Evolutionary conservation across 2,797 vertebrate species (phyloP), one percentile per base, ranked within the genome.

Genomic region (Centroberyx gerrardi): DNA sequence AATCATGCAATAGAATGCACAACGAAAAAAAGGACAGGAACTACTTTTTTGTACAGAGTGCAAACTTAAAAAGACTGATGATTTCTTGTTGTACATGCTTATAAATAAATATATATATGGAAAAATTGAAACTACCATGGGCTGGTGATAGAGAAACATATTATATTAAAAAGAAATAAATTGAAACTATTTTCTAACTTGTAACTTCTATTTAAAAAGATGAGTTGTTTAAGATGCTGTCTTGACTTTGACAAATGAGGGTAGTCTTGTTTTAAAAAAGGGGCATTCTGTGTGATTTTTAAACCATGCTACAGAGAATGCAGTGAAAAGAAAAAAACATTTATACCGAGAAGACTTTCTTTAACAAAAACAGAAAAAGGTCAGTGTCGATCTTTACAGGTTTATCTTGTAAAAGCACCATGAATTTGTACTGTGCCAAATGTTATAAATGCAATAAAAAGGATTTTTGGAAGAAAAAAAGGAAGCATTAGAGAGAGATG

Each of bases 171-270:
- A 91, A 93, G 90, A 94, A 92, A 95, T 93, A 90, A 89, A 96
- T 95, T 94, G 87, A 95, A 97, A 96, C 95, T 97, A 96, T 98
- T 98, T 98, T 98, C 96, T 98, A 98, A 97, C 96, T 97, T 96
- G 96, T 96, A 97, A 96, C 93, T 96, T 96, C 94, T 97, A 97
- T 97, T 97, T 96, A 96, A 97, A 94, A 94, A 89, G 87, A 93
- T 90, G 87, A 93, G 90, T 94, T 96, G 95, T 94, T 94, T 95
- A 90, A 95, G 95, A 94, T 91, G 92, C 93, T 94, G 93, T 95
- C 90, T 92, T 92, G 94, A 94, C 88, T 94, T 95, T 95, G 92
- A 95, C 91, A 95, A 92, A 91, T 91, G 92, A 94, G 94, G 94
- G 90, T 94, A 94, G 94, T 93, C 81, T 92, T 94, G 94, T 95